phyloP scores from a whole-genome alignment of 1,140 invertebrate genomes.

The Schlechtendalia chinensis region DNA sequence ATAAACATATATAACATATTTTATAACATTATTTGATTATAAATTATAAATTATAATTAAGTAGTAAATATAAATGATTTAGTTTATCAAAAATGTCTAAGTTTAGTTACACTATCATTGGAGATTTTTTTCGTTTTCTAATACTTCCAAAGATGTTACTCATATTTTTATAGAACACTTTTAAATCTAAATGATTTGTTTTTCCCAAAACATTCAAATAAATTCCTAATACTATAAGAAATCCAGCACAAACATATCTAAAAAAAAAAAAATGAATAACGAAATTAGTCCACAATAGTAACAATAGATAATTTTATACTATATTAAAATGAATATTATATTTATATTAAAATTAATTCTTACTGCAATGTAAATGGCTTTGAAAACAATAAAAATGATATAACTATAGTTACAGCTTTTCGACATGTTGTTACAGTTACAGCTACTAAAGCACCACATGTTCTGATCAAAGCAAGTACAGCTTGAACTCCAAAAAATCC shows the following conservation, averaged over 20 bases:
- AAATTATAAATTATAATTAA: no score
- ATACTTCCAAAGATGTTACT: slow-evolving; percentile 4
- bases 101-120: slow-evolving; percentile 26
- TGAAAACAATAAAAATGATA: slow-evolving; percentile 90
- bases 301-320: background rate
- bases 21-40: no score
- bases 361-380: slow-evolving; percentile 93
- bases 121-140: slow-evolving; percentile 28
- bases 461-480: slow-evolving; percentile 81
- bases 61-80: background rate
- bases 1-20: no score
- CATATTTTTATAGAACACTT: background rate
- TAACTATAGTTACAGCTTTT: slow-evolving; percentile 87
- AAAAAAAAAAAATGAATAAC: slow-evolving; percentile 57
- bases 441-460: slow-evolving; percentile 84
- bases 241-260: slow-evolving; percentile 87
- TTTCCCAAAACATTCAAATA: slow-evolving; percentile 88
- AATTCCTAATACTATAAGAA: slow-evolving; percentile 83
- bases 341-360: slow-evolving; percentile 58
- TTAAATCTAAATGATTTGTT: slow-evolving; percentile 55
- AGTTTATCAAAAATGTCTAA: no score
- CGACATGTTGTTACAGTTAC: slow-evolving; percentile 85
- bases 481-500: slow-evolving; percentile 92
- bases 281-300: slow-evolving; percentile 34
- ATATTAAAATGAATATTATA: no score